Conservation (phyloP, 2,797 vertebrate genomes). For the Pampus argenteus region DNA sequence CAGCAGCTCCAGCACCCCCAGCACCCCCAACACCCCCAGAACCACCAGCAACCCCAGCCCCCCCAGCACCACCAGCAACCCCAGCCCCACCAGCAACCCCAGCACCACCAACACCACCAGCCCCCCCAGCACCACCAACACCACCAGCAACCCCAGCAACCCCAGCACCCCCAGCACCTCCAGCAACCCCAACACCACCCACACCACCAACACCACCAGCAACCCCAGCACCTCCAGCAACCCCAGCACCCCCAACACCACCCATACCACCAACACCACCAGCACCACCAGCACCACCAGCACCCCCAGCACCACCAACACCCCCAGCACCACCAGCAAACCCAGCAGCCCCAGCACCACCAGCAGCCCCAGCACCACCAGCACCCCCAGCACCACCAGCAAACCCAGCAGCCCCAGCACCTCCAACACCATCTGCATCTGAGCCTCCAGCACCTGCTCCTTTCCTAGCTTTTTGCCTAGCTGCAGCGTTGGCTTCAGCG, state of each 20-base stretch:
- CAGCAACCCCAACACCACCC: conserved; percentile 1
- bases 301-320: neutral
- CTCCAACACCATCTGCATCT: conserved; percentile 6
- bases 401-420: neutral
- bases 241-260: neutral
- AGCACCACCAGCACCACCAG: neutral
- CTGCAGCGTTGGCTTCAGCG: conserved; percentile 67
- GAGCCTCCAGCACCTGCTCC: conserved; percentile 28
- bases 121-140: neutral
- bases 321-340: neutral
- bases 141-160: neutral
- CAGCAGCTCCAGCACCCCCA: neutral
- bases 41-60: neutral
- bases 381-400: neutral
- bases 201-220: neutral
- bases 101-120: neutral
- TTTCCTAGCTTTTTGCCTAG: too few relatives aligned
- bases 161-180: neutral
- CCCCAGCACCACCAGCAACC: neutral
- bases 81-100: too few relatives aligned
- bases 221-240: neutral
- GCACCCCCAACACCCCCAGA: neutral
- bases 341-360: neutral
- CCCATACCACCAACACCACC: neutral
- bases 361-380: neutral